Conservation (phyloP, 2,888 invertebrate genomes). For the Andrena hattorfiana region DNA sequence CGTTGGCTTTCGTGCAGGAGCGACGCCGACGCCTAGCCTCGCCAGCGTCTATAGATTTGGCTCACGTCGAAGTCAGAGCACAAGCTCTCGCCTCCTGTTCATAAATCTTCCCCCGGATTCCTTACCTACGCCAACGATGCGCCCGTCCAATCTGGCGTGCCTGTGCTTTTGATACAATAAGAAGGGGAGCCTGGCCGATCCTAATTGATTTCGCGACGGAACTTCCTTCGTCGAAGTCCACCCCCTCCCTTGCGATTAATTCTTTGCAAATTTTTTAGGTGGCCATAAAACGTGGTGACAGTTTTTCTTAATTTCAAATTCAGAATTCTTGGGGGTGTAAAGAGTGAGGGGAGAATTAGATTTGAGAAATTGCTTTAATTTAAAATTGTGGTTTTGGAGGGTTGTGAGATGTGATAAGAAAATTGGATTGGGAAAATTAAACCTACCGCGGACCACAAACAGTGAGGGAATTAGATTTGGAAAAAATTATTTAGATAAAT, state of each 20-base stretch:
- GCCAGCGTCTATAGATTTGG: constrained; percentile 68
- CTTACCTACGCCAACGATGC: constrained; percentile 65
- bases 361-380: too few species aligned
- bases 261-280: background rate
- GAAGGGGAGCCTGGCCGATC: constrained; percentile 14
- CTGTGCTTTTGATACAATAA: constrained; percentile 35
- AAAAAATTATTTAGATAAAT: too few species aligned
- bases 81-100: constrained; percentile 49
- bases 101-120: constrained; percentile 67
- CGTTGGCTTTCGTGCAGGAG: constrained; percentile 49
- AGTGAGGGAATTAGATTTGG: too few species aligned
- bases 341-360: too few species aligned
- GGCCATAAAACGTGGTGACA: too few species aligned
- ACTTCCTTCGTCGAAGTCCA: background rate
- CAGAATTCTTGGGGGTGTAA: too few species aligned
- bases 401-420: too few species aligned
- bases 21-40: constrained; percentile 38
- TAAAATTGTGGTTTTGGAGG: too few species aligned
- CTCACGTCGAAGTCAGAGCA: constrained; percentile 69
- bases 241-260: too few species aligned
- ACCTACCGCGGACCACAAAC: too few species aligned
- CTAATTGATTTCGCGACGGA: constrained; percentile 40
- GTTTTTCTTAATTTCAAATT: too few species aligned
- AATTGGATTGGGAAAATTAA: too few species aligned
- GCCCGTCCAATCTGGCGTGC: constrained; percentile 30